phyloP scores from a whole-genome alignment of 2,113 vertebrate species.

The Todiramphus chloris region DNA sequence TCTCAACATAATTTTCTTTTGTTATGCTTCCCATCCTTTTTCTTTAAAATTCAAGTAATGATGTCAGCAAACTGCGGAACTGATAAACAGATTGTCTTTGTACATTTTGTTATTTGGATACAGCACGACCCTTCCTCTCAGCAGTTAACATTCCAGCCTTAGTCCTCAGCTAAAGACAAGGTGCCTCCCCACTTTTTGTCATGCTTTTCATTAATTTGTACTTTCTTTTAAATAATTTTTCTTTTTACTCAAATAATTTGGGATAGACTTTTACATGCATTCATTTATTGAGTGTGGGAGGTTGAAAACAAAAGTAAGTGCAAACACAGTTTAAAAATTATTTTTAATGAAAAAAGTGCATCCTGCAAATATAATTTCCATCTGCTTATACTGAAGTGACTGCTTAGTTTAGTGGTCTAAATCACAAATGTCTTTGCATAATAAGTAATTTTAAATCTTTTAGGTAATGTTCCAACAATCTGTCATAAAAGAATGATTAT shows the following conservation, averaged over 20 bases:
- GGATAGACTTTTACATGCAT: not conserved
- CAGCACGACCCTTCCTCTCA: not conserved
- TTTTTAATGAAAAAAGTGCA: not conserved
- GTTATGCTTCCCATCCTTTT: not conserved
- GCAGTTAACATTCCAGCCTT: not conserved
- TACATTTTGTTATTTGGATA: not conserved
- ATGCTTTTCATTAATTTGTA: not conserved
- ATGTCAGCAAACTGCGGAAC: not conserved
- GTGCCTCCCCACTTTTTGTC: rapidly evolving
- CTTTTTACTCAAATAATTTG: not conserved
- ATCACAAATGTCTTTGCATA: not conserved
- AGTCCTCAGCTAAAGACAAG: not conserved
- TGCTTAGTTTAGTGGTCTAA: not conserved
- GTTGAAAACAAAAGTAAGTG: not conserved
- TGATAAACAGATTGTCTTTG: not conserved
- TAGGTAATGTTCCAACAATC: not conserved
- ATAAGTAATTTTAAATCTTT: not conserved
- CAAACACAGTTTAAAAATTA: not conserved
- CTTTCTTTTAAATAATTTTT: not conserved
- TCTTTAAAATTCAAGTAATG: not conserved
- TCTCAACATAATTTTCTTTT: not conserved
- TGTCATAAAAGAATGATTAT: not conserved
- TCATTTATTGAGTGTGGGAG: not conserved
- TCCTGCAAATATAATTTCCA: not conserved
- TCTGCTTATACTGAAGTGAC: not conserved